Base-by-base conservation (phyloP, 2,888 invertebrate genomes). In the Rapana venosa region DNA sequence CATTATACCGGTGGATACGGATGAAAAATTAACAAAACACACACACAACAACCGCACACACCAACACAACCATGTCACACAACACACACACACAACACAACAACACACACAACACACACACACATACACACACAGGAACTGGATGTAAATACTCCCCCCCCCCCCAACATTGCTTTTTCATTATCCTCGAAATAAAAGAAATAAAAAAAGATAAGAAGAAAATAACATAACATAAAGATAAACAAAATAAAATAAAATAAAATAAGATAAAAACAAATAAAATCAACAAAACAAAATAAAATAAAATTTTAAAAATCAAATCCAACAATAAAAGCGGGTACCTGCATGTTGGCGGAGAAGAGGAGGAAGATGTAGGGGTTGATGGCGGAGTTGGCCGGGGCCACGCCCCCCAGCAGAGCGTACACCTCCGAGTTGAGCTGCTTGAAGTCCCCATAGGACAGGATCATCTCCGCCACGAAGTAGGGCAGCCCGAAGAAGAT, bases 331-430 rank as follows among this genome's bases (percentile, higher is more conserved):
- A 61, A 61, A 61, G 17, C 17, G 61, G 0, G 47, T 35, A 86
- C 86, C 86, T 86, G 86, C 32, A 87, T 87, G 90, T 95, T 94
- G 58, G 94, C 93, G 90, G 95, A 96, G 92, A 96, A 96, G n/a
- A 94, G 90, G 58, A 96, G 93, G 89, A 96, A 96, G 15, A 96
- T 94, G 90, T 93, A 96, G 1, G 96, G 96, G 90, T 96, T 96
- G 13, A 94, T 93, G 4, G 95, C 95, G 0, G 96, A 95, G 91
- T 96, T 96, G 88, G 95, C 95, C 0, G 95, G 95, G 0, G 96
- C 95, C 90, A 96, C 93, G 26, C 94, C 95, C 0, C 95, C 96
- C 0, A 96, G 91, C 0, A 96, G 90, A 11, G 94, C 94, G 87
- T 94, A 94, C 13, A 94, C 91, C 0, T 90, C 88, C 6, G 89